phyloP scores from a whole-genome alignment of 2,797 vertebrate genomes.

The Alouatta caraya region DNA sequence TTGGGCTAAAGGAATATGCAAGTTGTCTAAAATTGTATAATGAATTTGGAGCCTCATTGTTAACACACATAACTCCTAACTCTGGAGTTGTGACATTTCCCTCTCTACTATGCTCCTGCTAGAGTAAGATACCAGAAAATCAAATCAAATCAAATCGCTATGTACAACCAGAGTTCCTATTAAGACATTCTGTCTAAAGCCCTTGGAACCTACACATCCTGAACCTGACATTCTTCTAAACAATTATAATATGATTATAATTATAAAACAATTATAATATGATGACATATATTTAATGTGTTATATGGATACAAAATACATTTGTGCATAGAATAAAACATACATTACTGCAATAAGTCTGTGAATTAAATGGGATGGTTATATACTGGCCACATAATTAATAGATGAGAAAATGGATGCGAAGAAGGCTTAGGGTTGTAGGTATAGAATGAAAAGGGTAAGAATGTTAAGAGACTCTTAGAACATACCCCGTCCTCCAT shows the following conservation, averaged over 20 bases:
- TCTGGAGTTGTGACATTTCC: background rate
- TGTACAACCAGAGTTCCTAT: background rate
- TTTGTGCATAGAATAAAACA: constrained; percentile 5
- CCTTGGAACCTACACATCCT: background rate
- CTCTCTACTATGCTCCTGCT: background rate
- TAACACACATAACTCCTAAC: background rate
- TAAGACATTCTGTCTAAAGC: background rate
- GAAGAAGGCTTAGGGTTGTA: background rate
- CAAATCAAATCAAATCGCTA: background rate
- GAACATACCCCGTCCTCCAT: background rate
- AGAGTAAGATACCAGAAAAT: background rate
- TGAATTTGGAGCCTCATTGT: background rate
- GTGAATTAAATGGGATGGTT: background rate
- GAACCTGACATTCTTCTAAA: background rate
- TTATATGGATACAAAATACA: background rate
- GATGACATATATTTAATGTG: background rate
- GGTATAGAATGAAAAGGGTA: background rate
- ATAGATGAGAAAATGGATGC: background rate
- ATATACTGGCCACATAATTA: background rate
- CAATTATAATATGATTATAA: background rate
- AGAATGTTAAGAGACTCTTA: background rate
- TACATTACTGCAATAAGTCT: background rate
- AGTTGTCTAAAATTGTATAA: background rate
- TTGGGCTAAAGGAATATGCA: background rate
- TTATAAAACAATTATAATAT: background rate